Conservation (phyloP, 2,113 vertebrate genomes). For the Glaucidium brasilianum region DNA sequence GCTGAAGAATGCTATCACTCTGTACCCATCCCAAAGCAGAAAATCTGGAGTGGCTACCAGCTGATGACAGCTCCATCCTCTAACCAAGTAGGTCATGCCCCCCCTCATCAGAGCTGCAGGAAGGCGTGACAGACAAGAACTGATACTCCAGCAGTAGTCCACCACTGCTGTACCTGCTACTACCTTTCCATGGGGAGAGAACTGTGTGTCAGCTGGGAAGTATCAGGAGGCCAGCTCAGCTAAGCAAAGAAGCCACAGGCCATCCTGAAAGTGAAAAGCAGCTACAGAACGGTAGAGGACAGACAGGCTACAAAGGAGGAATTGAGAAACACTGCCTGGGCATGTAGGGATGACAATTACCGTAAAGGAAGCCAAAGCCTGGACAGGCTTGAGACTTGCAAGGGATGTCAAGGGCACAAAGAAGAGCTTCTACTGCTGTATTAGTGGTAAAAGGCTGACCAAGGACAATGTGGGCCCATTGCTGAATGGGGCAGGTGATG, state of each 20-base stretch:
- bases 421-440: not conserved
- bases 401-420: not conserved
- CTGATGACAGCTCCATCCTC: not conserved
- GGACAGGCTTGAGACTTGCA: not conserved
- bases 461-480: not conserved
- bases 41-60: not conserved
- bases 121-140: not conserved
- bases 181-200: not conserved
- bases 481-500: not conserved
- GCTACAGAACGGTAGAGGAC: not conserved
- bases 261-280: not conserved
- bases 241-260: not conserved
- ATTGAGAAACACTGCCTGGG: not conserved
- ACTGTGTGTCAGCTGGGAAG: not conserved
- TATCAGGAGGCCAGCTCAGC: not conserved
- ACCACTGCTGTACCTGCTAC: too few species aligned
- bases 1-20: not conserved
- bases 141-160: not conserved
- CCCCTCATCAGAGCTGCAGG: not conserved
- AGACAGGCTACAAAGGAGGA: not conserved
- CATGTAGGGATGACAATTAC: not conserved
- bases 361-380: not conserved
- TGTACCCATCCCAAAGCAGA: not conserved
- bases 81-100: rapidly evolving
- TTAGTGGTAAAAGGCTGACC: not conserved